phyloP scores from a whole-genome alignment of 1,140 invertebrate species.

The Acromyrmex echinatior region DNA sequence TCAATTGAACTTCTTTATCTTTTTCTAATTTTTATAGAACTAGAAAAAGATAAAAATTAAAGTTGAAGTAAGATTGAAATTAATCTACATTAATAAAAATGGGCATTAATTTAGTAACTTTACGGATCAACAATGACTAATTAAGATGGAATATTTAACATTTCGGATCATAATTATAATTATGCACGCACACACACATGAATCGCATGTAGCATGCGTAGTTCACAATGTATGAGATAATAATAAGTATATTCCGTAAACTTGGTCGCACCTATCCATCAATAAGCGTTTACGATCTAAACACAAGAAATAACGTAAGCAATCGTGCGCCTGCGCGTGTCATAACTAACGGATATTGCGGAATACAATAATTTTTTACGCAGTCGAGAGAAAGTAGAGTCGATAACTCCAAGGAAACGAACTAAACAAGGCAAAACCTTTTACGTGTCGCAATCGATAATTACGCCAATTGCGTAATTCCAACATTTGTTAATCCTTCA shows the following conservation, averaged over 20 bases:
- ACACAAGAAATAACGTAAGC: conserved; percentile 70
- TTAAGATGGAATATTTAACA: not conserved
- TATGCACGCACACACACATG: not conserved
- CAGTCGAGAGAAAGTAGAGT: conserved; percentile 69
- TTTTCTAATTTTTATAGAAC: no score
- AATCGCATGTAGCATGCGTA: not conserved
- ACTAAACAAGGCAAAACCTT: conserved; percentile 58
- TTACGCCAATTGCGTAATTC: conserved; percentile 44
- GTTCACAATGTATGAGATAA: no score
- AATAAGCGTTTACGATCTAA: conserved; percentile 63
- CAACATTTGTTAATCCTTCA: not conserved
- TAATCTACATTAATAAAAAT: no score
- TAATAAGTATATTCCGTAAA: not conserved
- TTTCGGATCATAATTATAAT: conserved; percentile 29
- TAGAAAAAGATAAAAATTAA: no score
- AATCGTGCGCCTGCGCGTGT: conserved; percentile 23
- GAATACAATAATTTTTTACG: conserved; percentile 80
- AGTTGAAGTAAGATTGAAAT: no score
- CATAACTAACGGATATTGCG: conserved; percentile 77
- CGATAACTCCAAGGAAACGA: conserved; percentile 52
- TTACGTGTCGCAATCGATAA: conserved; percentile 58
- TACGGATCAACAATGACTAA: not conserved
- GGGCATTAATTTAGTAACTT: not conserved
- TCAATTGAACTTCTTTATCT: no score
- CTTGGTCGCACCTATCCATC: conserved; percentile 51